A percentile compares a stretch with the other conserved stretches of the same genome.
phyloP scores from a whole-genome alignment of 2,113 vertebrate genomes.

The Zapus hudsonius region DNA sequence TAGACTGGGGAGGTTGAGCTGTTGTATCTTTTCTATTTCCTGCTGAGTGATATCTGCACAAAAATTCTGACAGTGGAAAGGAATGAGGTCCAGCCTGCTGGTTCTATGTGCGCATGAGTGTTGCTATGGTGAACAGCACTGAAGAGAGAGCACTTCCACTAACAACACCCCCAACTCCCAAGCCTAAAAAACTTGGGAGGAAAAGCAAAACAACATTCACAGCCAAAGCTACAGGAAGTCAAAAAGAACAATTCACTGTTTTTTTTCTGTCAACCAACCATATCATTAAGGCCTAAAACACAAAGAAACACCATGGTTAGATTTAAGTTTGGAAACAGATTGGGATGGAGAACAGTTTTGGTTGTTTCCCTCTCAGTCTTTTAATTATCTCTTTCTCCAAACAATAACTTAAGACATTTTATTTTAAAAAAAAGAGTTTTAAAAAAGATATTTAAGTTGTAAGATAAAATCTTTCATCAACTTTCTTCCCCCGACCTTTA shows the following conservation, averaged over 20 bases:
- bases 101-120: neutral
- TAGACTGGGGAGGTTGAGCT: neutral
- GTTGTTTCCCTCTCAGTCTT: slow-evolving; percentile 14
- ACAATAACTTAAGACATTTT: slow-evolving; percentile 40
- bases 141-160: neutral
- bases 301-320: slow-evolving; percentile 48
- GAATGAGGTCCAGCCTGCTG: neutral
- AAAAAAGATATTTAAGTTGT: slow-evolving; percentile 66
- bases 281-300: slow-evolving; percentile 61
- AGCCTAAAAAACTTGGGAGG: neutral
- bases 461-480: slow-evolving; percentile 63
- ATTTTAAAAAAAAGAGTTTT: neutral
- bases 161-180: neutral
- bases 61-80: neutral
- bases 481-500: slow-evolving; percentile 65
- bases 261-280: slow-evolving; percentile 62
- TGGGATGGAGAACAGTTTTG: neutral
- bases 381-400: slow-evolving; percentile 60
- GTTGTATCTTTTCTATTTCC: neutral
- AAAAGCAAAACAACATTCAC: neutral
- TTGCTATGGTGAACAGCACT: neutral
- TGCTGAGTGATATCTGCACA: neutral
- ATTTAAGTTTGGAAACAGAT: slow-evolving; percentile 64
- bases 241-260: slow-evolving; percentile 60
- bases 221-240: slow-evolving; percentile 17